phyloP scores from a whole-genome alignment of 2,888 invertebrate genomes.

The Ichneumoninae sp. region DNA sequence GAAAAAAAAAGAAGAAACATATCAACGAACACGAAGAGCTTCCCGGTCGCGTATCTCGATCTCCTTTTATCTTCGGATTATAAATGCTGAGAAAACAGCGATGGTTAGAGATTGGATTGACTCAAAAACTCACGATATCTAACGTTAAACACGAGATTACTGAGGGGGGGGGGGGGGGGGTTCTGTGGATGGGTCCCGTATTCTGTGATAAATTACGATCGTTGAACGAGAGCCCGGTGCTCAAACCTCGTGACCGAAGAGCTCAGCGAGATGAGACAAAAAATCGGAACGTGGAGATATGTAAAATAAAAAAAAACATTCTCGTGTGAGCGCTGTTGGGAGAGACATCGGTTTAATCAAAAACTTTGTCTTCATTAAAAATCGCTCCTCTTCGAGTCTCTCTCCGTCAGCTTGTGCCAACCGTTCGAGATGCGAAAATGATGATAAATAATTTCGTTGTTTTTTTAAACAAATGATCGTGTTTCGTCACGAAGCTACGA shows the following conservation, averaged over 20 bases:
- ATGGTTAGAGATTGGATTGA: neutral
- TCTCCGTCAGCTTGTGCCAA: slow-evolving; percentile 65
- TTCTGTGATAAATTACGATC: slow-evolving; percentile 64
- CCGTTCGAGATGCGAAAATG: slow-evolving; percentile 34
- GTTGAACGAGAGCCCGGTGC: slow-evolving; percentile 42
- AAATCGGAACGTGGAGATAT: slow-evolving; percentile 26
- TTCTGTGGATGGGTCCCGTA: slow-evolving; percentile 53
- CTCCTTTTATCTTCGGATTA: slow-evolving; percentile 28
- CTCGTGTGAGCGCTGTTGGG: slow-evolving; percentile 12
- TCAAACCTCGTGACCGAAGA: slow-evolving; percentile 26
- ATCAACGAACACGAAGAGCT: slow-evolving; percentile 48
- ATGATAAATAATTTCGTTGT: slow-evolving; percentile 23
- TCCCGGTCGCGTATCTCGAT: slow-evolving; percentile 30
- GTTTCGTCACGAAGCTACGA: slow-evolving; percentile 34
- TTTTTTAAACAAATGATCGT: slow-evolving; percentile 39
- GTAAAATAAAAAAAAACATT: slow-evolving; percentile 18
- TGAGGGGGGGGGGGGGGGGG: neutral
- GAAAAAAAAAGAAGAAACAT: slow-evolving; percentile 43
- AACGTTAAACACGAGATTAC: neutral
- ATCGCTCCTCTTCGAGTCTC: slow-evolving; percentile 46
- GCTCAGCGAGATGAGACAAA: slow-evolving; percentile 26
- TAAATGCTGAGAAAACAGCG: slow-evolving; percentile 16
- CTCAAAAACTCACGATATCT: slow-evolving; percentile 1
- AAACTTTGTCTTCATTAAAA: slow-evolving; percentile 13
- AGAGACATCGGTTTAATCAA: slow-evolving; percentile 13